Base-by-base conservation (phyloP, 2,888 invertebrate species). In the Agonopterix arenella region DNA sequence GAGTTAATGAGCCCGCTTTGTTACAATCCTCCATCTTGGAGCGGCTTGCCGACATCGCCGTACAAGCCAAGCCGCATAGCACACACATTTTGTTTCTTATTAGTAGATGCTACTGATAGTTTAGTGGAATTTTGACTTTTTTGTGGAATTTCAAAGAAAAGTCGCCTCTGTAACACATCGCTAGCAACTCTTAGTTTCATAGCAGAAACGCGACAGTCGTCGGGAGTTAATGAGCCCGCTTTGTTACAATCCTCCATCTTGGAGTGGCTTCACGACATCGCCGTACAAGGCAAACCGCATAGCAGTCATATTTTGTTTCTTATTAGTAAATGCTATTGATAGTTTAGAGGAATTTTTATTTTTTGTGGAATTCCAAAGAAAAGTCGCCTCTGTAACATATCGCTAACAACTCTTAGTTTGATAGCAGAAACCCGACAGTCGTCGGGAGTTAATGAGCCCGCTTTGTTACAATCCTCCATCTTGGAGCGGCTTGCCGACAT, bases 1-100 rank as follows among this genome's bases (percentile, higher is more conserved):
- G 64, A 75, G 73, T 72, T 76, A 76, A 76, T 75, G 74, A 76
- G 62, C 44, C 52, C 54, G 69, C 73, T 73, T 70, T 73, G 71
- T 74, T 70, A 68, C 70, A 60, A 62, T 59, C 59, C 52, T 61
- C 59, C 51, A 61, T 55, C 57, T 58, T 55, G 61, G 55, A 55
- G 59, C 54, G 60, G 59, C 56, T 55, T 52, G 46, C 54, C 52
- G 60, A 58, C 28, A 36, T 11, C 11, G 11, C 52, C 51, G 50
- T 58, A 50, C 52, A 51, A 56, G 51, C 54, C 54, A 56, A 58
- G 48, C 49, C 37, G 47, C 38, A 40, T 45, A 44, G 37, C 42
- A 48, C 18, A 4, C 4, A 18, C 18, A 52, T 52, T 52, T 18
- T 47, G 50, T 49, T 50, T 49, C 51, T 44, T 36, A 46, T 50